A percentile compares a stretch with the other conserved stretches of the same genome.
phyloP scores from a whole-genome alignment of 2,797 vertebrate genomes.

The Linurgus olivaceus region DNA sequence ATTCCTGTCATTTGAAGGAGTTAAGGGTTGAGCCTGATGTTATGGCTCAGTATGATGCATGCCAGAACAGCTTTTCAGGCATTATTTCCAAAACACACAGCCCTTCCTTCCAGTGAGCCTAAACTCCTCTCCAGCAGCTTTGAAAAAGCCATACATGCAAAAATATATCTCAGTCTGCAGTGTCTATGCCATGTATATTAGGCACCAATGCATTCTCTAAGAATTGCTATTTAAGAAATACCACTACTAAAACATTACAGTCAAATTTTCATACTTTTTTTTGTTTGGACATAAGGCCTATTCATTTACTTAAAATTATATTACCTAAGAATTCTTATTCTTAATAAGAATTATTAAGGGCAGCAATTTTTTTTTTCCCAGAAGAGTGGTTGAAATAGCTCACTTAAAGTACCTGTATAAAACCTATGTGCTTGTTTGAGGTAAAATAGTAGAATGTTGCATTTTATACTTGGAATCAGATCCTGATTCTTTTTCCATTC shows the following conservation, averaged over 20 bases:
- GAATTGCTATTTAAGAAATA: not conserved
- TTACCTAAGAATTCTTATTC: not conserved
- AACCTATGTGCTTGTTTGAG: not conserved
- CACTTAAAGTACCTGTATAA: not conserved
- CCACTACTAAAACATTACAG: not conserved
- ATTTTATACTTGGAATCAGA: not conserved
- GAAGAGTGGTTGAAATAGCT: not conserved
- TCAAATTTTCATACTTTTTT: not conserved
- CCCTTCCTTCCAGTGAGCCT: not conserved
- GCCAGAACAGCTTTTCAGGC: not conserved
- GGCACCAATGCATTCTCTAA: not conserved
- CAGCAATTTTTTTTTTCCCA: fast-evolving
- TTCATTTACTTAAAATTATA: not conserved
- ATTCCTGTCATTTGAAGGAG: not conserved
- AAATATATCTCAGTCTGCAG: not conserved
- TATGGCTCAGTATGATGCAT: fast-evolving
- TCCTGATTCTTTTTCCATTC: not conserved
- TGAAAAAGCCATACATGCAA: not conserved
- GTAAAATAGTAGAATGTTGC: not conserved
- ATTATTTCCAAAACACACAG: not conserved
- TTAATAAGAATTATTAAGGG: not conserved
- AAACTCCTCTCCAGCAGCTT: not conserved
- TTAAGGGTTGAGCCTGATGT: not conserved
- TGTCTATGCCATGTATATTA: not conserved
- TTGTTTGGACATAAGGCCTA: not conserved